Conservation (phyloP, 92 coral and sea anemone genomes). For the Galaxea fascicularis region DNA sequence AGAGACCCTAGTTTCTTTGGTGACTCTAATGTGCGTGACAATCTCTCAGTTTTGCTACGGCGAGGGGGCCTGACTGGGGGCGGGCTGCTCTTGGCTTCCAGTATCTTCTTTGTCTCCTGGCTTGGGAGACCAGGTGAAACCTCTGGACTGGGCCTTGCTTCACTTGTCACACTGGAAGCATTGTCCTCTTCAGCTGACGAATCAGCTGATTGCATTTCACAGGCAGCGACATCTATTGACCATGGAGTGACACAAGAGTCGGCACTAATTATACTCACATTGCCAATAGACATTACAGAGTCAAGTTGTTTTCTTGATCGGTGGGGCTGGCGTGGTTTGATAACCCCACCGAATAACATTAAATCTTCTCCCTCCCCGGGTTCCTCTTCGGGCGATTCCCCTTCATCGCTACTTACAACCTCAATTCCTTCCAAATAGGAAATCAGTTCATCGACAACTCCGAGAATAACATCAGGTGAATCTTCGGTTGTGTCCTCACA, state of each 20-base stretch:
- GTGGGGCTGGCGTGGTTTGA: slow-evolving; percentile 39
- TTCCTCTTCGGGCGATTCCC: slow-evolving; percentile 43
- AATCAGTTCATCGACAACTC: slow-evolving; percentile 84
- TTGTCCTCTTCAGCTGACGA: slow-evolving; percentile 82
- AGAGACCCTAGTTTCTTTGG: slow-evolving; percentile 55
- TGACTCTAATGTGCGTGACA: slow-evolving; percentile 75
- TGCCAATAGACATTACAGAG: slow-evolving; percentile 65
- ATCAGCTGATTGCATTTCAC: slow-evolving; percentile 85
- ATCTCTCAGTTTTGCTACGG: slow-evolving; percentile 77
- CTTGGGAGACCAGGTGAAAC: slow-evolving; percentile 25
- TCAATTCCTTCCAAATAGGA: slow-evolving; percentile 82
- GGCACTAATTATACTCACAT: slow-evolving; percentile 72
- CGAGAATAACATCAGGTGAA: slow-evolving; percentile 68
- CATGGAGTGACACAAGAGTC: slow-evolving; percentile 87
- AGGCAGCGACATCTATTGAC: slow-evolving; percentile 83
- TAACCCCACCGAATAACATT: slow-evolving; percentile 45
- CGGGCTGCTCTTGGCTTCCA: slow-evolving; percentile 36
- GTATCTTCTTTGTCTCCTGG: slow-evolving; percentile 16
- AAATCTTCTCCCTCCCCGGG: slow-evolving; percentile 35
- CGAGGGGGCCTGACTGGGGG: slow-evolving; percentile 87
- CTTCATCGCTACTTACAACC: slow-evolving; percentile 76
- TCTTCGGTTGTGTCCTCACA: slow-evolving; percentile 59
- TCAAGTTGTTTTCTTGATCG: slow-evolving; percentile 60
- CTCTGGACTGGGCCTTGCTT: slow-evolving; percentile 34
- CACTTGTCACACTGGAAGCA: slow-evolving; percentile 38